phyloP scores from a whole-genome alignment of 2,797 vertebrate genomes.

The Merluccius polli region DNA sequence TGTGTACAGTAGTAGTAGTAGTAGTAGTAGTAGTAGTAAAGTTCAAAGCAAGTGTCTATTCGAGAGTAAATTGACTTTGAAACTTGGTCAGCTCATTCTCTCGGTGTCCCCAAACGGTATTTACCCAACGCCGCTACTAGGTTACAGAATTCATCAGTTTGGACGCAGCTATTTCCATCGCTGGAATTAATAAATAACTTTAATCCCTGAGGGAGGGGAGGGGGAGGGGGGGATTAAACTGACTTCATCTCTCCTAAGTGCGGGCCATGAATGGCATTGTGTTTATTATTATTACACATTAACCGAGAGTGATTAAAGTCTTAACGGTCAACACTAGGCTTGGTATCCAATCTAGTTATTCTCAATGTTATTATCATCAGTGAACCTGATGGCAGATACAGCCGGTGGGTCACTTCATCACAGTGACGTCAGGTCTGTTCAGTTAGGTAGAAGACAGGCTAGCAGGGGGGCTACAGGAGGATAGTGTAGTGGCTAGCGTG shows the following conservation, averaged over 20 bases:
- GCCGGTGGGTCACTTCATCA: background rate
- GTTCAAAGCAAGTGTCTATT: background rate
- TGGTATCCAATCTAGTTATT: background rate
- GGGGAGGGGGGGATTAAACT: background rate
- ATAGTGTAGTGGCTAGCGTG: too few species aligned
- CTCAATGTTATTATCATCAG: background rate
- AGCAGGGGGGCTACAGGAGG: background rate
- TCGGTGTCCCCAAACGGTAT: background rate
- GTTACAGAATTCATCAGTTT: background rate
- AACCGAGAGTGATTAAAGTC: background rate
- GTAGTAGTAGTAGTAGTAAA: too few species aligned
- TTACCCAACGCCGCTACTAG: background rate
- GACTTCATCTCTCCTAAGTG: background rate
- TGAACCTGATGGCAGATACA: constrained; percentile 1
- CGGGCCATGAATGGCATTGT: background rate
- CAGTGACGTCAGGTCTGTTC: background rate
- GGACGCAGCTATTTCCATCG: background rate
- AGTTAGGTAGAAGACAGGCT: too few species aligned
- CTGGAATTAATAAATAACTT: constrained; percentile 3
- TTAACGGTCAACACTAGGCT: background rate
- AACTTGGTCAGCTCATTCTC: background rate
- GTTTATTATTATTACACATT: background rate
- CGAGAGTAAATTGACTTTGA: background rate
- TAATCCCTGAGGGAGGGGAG: background rate
- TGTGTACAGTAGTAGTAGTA: background rate